phyloP scores from a whole-genome alignment of 2,113 vertebrate species.

The Polypterus bichir region DNA sequence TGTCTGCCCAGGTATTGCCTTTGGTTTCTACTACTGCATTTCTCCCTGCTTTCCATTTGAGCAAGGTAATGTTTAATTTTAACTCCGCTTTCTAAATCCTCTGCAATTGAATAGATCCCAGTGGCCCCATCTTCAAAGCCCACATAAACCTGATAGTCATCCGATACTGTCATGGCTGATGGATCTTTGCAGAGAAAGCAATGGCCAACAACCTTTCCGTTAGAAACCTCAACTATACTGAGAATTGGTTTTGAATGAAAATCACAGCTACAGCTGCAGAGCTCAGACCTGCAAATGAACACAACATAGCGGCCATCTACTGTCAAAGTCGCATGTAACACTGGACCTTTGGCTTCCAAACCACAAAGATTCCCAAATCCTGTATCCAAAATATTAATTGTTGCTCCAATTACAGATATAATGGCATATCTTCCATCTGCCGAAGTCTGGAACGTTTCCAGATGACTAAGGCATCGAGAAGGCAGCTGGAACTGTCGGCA shows the following conservation, averaged over 20 bases:
- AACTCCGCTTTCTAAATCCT: slow-evolving; percentile 12
- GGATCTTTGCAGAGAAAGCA: slow-evolving; percentile 37
- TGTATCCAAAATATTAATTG: slow-evolving; percentile 42
- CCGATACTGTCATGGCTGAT: slow-evolving; percentile 26
- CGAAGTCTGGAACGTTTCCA: slow-evolving; percentile 39
- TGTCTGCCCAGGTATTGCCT: not conserved
- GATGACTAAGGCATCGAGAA: slow-evolving; percentile 24
- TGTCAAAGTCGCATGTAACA: slow-evolving; percentile 36
- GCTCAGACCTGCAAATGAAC: slow-evolving; percentile 27
- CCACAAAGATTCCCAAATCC: slow-evolving; percentile 35
- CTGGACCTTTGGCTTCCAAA: slow-evolving; percentile 29
- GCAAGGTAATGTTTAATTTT: not conserved
- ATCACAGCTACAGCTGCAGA: slow-evolving; percentile 25
- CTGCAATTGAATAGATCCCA: slow-evolving; percentile 42
- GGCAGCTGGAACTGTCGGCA: slow-evolving; percentile 49
- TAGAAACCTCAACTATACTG: slow-evolving; percentile 31
- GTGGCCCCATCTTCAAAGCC: slow-evolving; percentile 58
- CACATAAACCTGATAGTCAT: slow-evolving; percentile 38
- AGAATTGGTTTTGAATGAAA: slow-evolving; percentile 35
- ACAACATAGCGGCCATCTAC: slow-evolving; percentile 32
- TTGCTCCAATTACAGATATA: slow-evolving; percentile 28
- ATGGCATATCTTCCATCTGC: slow-evolving; percentile 41
- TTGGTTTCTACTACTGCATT: not conserved
- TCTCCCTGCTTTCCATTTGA: not conserved
- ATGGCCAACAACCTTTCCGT: slow-evolving; percentile 38